Evolutionary conservation across 2,797 vertebrate species (phyloP).

Genomic region (Peromyscus nudipes): DNA sequence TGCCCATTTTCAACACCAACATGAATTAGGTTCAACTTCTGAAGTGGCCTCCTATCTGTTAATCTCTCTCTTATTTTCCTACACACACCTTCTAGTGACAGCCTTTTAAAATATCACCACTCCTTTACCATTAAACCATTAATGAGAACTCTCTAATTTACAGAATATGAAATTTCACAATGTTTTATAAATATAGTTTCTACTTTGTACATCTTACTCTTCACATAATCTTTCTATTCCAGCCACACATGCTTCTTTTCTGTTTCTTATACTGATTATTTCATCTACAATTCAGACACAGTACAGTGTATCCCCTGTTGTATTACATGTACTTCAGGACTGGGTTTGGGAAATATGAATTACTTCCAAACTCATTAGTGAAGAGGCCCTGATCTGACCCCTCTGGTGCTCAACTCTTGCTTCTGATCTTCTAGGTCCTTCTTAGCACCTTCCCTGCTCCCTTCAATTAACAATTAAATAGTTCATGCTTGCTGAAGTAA

Average conservation of each 20-base stretch:
- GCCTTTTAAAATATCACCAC: neutral
- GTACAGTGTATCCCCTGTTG: accelerated
- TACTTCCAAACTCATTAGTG: neutral
- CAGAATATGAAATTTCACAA: neutral
- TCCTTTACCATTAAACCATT: neutral
- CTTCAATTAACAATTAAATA: neutral
- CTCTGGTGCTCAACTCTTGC: neutral
- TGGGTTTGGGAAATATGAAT: neutral
- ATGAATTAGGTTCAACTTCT: neutral
- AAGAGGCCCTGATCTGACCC: neutral
- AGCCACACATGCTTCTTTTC: neutral
- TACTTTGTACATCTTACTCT: neutral
- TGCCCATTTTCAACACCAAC: neutral
- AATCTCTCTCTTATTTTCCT: neutral
- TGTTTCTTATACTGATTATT: neutral
- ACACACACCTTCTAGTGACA: neutral
- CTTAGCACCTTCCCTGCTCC: neutral
- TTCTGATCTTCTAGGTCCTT: neutral
- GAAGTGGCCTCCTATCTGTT: neutral
- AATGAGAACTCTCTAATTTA: neutral
- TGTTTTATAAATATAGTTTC: no score
- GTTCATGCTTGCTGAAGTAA: neutral
- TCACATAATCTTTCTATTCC: neutral
- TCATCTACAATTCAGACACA: no score
- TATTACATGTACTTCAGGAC: no score